Evolutionary conservation across 1,140 invertebrate genomes (phyloP).

Genomic region (Drosophila aff.): DNA sequence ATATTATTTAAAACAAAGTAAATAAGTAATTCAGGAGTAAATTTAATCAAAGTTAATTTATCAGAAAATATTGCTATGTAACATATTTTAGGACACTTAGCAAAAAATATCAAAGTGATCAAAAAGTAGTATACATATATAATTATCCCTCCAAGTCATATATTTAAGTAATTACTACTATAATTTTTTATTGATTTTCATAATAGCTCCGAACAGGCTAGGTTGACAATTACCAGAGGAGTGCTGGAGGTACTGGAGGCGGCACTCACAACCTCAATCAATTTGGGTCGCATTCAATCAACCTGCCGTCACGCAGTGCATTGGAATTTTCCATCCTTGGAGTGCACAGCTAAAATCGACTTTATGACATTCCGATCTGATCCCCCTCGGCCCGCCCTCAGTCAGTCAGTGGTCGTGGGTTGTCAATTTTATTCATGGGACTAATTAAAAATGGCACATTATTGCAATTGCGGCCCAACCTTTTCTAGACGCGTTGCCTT

Average conservation of each 20-base stretch:
- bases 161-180: conserved; percentile 11
- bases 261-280: conserved; percentile 27
- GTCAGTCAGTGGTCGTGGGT: neutral
- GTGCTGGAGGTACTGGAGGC: neutral
- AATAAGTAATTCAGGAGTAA: too few relatives aligned
- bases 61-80: too few relatives aligned
- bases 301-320: conserved; percentile 30
- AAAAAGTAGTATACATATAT: neutral
- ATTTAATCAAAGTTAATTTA: too few relatives aligned
- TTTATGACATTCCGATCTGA: conserved; percentile 9
- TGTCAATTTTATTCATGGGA: conserved; percentile 55
- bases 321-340: conserved; percentile 39
- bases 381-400: neutral
- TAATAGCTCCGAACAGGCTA: neutral
- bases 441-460: conserved; percentile 66
- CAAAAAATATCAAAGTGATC: neutral
- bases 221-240: conserved; percentile 1
- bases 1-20: too few relatives aligned
- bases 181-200: conserved; percentile 8
- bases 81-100: neutral
- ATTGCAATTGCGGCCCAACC: conserved; percentile 61
- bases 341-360: conserved; percentile 30
- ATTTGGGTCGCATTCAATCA: conserved; percentile 43
- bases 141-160: neutral
- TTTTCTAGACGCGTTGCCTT: conserved; percentile 48